Conservation (phyloP, 2,113 vertebrate genomes). For the Phaetusa simplex region DNA sequence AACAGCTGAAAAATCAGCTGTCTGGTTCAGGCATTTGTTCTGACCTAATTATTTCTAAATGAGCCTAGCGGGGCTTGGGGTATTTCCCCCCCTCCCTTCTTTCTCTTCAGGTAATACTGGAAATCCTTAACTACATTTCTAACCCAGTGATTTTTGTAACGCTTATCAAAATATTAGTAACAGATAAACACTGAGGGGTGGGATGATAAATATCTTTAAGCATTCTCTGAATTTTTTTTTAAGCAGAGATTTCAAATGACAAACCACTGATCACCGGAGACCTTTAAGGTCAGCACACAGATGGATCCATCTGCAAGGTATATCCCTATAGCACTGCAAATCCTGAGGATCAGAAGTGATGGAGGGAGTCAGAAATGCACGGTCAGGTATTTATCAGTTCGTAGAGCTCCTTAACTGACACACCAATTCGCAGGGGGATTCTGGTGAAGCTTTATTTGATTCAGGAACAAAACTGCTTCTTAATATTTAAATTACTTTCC, state of each 20-base stretch:
- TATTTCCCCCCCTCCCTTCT: neutral
- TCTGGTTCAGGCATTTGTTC: constrained; percentile 26
- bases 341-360: fast-evolving
- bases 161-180: neutral
- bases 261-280: neutral
- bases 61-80: neutral
- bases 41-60: constrained; percentile 3
- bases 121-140: neutral
- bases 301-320: neutral
- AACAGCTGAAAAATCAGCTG: neutral
- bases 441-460: neutral
- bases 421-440: neutral
- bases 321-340: fast-evolving
- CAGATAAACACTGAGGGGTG: neutral
- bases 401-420: neutral
- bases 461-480: neutral
- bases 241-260: neutral
- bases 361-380: neutral
- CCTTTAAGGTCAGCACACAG: neutral
- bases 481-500: neutral
- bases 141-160: neutral
- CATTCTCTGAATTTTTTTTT: neutral
- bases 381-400: neutral
- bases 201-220: neutral
- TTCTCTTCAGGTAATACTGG: neutral